Conservation (phyloP, 1,140 invertebrate species). For the Cotesia vestalis region DNA sequence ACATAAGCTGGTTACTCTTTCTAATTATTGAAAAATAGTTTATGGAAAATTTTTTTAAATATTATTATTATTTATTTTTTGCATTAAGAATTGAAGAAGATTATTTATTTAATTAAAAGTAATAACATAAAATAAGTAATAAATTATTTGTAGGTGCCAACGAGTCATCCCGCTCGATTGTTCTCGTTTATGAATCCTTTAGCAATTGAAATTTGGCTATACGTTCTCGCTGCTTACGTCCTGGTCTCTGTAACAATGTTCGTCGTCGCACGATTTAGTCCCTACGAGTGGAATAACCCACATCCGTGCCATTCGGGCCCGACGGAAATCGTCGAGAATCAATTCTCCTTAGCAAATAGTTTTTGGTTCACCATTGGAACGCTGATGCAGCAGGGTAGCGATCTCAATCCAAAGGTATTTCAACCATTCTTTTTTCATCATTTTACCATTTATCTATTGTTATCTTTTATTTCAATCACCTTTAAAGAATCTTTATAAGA, state of each 20-base stretch:
- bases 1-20: no score
- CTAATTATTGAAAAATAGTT: no score
- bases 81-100: no score
- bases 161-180: slow-evolving; percentile 76
- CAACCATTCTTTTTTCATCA: slow-evolving; percentile 19
- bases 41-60: no score
- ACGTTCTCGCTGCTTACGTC: slow-evolving; percentile 79
- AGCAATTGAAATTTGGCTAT: slow-evolving; percentile 85
- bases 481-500: background rate
- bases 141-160: slow-evolving; percentile 68
- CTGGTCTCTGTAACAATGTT: slow-evolving; percentile 85
- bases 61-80: no score
- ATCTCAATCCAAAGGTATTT: slow-evolving; percentile 75
- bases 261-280: slow-evolving; percentile 81
- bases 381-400: slow-evolving; percentile 84
- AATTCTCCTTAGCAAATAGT: slow-evolving; percentile 77
- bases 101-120: slow-evolving; percentile 6
- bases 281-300: slow-evolving; percentile 83
- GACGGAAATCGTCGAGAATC: slow-evolving; percentile 70
- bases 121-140: slow-evolving; percentile 10
- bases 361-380: slow-evolving; percentile 86
- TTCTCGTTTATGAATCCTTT: slow-evolving; percentile 91
- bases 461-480: no score
- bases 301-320: slow-evolving; percentile 74
- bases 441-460: background rate